Evolutionary conservation across 1,140 invertebrate genomes (phyloP).

Genomic region (Grapholita molesta): DNA sequence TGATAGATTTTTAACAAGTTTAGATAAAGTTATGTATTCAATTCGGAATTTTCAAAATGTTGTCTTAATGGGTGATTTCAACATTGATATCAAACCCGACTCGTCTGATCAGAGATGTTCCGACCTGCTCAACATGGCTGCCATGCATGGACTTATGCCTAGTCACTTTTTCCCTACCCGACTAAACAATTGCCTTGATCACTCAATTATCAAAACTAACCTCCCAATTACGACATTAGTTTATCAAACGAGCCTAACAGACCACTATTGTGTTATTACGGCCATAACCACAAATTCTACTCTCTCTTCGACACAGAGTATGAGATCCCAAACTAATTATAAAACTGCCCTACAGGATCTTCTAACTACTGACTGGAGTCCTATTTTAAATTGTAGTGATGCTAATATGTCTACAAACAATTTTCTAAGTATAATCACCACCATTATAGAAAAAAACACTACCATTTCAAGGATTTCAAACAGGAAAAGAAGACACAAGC

Average conservation of each 20-base stretch:
- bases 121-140: not conserved
- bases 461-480: not conserved
- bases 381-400: not conserved
- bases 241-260: not conserved
- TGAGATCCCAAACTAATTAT: too few relatives aligned
- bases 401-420: not conserved
- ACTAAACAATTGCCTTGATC: not conserved
- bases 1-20: not conserved
- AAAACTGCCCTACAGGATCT: too few relatives aligned
- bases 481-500: not conserved
- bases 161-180: not conserved
- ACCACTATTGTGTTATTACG: not conserved
- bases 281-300: too few relatives aligned
- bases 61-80: slow-evolving; percentile 6
- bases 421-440: not conserved
- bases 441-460: not conserved
- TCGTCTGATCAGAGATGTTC: not conserved
- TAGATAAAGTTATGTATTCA: not conserved
- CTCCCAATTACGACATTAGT: not conserved
- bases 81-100: slow-evolving; percentile 14
- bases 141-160: not conserved
- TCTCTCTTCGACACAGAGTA: too few relatives aligned
- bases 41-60: slow-evolving; percentile 14
- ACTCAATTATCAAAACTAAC: not conserved
- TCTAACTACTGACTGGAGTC: not conserved